phyloP scores from a whole-genome alignment of 1,140 invertebrate genomes.

The Drosophila saltans region DNA sequence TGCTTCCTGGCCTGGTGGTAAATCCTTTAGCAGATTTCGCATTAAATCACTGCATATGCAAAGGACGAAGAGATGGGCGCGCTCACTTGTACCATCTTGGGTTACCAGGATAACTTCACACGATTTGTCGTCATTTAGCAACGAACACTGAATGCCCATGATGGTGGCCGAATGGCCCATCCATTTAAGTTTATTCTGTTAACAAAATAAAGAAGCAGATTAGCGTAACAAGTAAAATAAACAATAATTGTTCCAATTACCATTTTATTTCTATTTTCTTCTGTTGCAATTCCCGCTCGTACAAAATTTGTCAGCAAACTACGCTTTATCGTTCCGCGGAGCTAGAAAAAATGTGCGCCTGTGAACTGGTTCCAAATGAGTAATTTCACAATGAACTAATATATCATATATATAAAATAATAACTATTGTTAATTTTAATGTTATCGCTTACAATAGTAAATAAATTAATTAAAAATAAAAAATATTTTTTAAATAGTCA shows the following conservation, averaged over 20 bases:
- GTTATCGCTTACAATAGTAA: too few relatives aligned
- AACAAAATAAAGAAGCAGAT: not conserved
- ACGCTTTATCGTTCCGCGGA: conserved; percentile 26
- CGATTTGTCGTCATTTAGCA: conserved; percentile 60
- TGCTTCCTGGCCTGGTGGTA: conserved; percentile 69
- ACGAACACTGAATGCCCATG: conserved; percentile 73
- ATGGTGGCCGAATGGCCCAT: conserved; percentile 81
- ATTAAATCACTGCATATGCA: conserved; percentile 78
- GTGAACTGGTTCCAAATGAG: not conserved
- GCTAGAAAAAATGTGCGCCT: not conserved
- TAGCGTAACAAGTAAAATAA: not conserved
- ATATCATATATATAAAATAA: too few relatives aligned
- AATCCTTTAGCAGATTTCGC: conserved; percentile 65
- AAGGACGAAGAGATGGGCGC: conserved; percentile 75
- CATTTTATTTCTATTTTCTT: conserved; percentile 48
- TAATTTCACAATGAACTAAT: not conserved
- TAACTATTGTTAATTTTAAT: too few relatives aligned
- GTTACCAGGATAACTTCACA: conserved; percentile 75
- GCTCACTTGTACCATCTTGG: conserved; percentile 67
- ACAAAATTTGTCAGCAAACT: conserved; percentile 37
- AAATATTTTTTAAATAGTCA: too few relatives aligned
- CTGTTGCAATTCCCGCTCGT: conserved; percentile 44
- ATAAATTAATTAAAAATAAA: too few relatives aligned
- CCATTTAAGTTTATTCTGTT: conserved; percentile 80
- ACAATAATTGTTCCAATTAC: conserved; percentile 44